Conservation (phyloP, 2,888 invertebrate species). For the Nemoura dubitans region DNA sequence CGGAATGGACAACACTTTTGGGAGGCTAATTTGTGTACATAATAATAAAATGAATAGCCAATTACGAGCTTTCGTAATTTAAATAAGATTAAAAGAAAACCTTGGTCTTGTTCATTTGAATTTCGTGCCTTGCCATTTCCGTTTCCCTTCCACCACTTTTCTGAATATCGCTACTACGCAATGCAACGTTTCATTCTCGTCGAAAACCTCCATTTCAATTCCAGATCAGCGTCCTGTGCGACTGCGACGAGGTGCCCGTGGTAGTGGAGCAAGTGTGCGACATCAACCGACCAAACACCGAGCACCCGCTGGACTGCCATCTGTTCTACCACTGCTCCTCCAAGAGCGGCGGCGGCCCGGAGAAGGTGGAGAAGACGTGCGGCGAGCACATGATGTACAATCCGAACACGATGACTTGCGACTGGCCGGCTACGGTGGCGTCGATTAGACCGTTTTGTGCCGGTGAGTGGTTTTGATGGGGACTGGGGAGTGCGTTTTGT, state of each 20-base stretch:
- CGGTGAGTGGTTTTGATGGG: slow-evolving; percentile 43
- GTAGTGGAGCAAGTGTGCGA: slow-evolving; percentile 58
- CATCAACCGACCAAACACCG: slow-evolving; percentile 65
- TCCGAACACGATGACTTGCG: slow-evolving; percentile 70
- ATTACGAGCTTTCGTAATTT: no score
- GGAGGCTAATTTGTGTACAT: no score
- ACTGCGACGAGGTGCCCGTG: slow-evolving; percentile 59
- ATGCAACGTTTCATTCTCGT: no score
- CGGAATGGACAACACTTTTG: no score
- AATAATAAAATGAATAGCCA: no score
- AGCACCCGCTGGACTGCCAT: slow-evolving; percentile 72
- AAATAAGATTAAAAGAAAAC: no score
- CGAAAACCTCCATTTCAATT: no score
- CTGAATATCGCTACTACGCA: no score
- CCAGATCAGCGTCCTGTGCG: slow-evolving; percentile 70
- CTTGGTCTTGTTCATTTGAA: no score
- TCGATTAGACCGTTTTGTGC: slow-evolving; percentile 69
- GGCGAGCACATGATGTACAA: slow-evolving; percentile 73
- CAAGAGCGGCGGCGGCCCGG: slow-evolving; percentile 57
- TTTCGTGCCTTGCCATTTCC: no score
- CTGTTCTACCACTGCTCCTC: slow-evolving; percentile 74
- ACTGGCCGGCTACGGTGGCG: slow-evolving; percentile 69
- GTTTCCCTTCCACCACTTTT: no score
- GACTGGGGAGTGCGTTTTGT: no score
- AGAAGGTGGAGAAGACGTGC: slow-evolving; percentile 72